These are phyloP conservation scores for Troides aeacus DNA, from an alignment of 2,888 invertebrate species.

Conservation along the genomic window DNA sequence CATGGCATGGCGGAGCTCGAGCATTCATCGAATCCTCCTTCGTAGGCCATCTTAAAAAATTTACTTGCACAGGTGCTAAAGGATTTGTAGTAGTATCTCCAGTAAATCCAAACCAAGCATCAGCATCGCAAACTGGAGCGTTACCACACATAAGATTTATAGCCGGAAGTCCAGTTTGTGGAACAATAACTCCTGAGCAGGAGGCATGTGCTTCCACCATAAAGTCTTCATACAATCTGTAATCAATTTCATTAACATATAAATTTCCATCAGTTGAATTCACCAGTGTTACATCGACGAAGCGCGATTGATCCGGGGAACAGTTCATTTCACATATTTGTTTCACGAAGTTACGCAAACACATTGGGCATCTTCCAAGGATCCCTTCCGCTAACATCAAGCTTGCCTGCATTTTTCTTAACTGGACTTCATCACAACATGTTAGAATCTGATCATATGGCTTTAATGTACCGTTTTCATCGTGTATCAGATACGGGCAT, in stretches of 20 bases:
- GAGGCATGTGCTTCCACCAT: constrained; percentile 85
- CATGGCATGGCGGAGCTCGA: constrained; percentile 77
- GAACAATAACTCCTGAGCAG: constrained; percentile 88
- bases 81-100: constrained; percentile 77
- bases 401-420: constrained; percentile 72
- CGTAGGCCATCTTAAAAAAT: constrained; percentile 71
- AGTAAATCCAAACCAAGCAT: constrained; percentile 83
- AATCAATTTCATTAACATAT: constrained; percentile 74
- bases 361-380: constrained; percentile 90
- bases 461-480: constrained; percentile 57
- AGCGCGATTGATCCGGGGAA: constrained; percentile 83
- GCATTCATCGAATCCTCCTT: constrained; percentile 66
- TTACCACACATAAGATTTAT: constrained; percentile 90
- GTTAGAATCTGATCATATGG: constrained; percentile 63
- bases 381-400: constrained; percentile 83
- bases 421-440: constrained; percentile 82
- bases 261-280: constrained; percentile 37
- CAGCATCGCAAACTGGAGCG: constrained; percentile 82
- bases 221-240: constrained; percentile 80
- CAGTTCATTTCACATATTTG: constrained; percentile 92
- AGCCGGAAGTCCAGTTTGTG: constrained; percentile 86
- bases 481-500: constrained; percentile 81
- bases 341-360: constrained; percentile 86
- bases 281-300: constrained; percentile 48
- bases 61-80: constrained; percentile 83